phyloP scores from a whole-genome alignment of 2,113 vertebrate species.

The Anser cygnoides region DNA sequence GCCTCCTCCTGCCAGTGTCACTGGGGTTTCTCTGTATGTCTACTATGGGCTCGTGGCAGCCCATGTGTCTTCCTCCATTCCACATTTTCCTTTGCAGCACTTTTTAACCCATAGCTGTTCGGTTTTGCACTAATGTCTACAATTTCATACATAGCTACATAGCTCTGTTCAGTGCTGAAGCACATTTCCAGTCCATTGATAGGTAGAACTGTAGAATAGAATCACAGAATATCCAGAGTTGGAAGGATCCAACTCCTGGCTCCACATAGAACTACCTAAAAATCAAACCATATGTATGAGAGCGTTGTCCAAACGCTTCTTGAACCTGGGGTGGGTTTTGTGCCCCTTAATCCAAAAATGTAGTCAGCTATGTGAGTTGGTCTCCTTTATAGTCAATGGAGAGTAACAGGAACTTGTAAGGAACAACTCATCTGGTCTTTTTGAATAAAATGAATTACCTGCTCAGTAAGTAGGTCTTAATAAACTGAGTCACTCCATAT shows the following conservation, averaged over 20 bases:
- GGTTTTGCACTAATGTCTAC: background rate
- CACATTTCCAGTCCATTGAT: background rate
- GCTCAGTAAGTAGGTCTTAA: background rate
- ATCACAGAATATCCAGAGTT: background rate
- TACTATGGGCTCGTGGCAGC: background rate
- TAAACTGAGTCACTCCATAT: background rate
- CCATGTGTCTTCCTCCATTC: background rate
- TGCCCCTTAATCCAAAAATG: background rate
- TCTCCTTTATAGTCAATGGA: background rate
- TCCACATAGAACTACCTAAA: background rate
- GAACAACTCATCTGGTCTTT: background rate
- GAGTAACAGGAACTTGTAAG: background rate
- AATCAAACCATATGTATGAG: background rate
- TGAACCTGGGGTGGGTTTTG: background rate
- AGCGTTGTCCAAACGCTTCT: background rate
- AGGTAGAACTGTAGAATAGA: background rate
- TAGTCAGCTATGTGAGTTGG: background rate
- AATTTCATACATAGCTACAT: background rate
- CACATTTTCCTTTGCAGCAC: background rate
- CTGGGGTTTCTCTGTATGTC: background rate
- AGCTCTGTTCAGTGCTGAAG: background rate
- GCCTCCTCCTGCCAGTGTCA: background rate
- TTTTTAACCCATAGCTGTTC: background rate
- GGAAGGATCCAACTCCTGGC: background rate
- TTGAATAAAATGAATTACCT: background rate